These are phyloP conservation scores for Amphimallon solstitiale DNA, from an alignment of 2,888 invertebrate species.

Conservation along the genomic window DNA sequence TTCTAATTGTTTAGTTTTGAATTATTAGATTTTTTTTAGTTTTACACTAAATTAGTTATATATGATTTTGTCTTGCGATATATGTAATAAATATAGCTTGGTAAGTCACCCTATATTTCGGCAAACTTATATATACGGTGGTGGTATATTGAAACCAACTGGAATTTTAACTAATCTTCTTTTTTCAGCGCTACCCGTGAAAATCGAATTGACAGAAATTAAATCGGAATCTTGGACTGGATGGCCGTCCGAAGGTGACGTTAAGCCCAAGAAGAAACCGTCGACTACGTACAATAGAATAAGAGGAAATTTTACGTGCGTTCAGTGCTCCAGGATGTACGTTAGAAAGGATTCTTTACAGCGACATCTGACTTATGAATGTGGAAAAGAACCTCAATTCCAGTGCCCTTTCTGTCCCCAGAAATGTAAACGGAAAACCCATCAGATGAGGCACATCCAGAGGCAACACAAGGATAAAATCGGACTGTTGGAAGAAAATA, in stretches of 20 bases:
- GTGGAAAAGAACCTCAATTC: constrained; percentile 76
- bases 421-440: constrained; percentile 74
- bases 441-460: constrained; percentile 67
- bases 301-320: constrained; percentile 68
- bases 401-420: constrained; percentile 77
- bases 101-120: constrained; percentile 5
- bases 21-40: no score
- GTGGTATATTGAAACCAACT: background rate
- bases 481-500: constrained; percentile 63
- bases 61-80: no score
- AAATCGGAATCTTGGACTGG: constrained; percentile 47
- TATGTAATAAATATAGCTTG: no score
- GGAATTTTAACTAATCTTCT: background rate
- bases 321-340: constrained; percentile 81
- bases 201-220: constrained; percentile 53
- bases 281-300: constrained; percentile 63
- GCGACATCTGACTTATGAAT: constrained; percentile 81
- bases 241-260: constrained; percentile 41
- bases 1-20: no score
- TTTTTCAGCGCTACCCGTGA: constrained; percentile 54
- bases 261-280: constrained; percentile 49
- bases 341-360: constrained; percentile 81
- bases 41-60: no score
- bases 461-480: constrained; percentile 67
- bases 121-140: constrained; percentile 4